These are phyloP conservation scores for Trisateles emortualis DNA, from an alignment of 2,888 invertebrate species.

Conservation along the genomic window DNA sequence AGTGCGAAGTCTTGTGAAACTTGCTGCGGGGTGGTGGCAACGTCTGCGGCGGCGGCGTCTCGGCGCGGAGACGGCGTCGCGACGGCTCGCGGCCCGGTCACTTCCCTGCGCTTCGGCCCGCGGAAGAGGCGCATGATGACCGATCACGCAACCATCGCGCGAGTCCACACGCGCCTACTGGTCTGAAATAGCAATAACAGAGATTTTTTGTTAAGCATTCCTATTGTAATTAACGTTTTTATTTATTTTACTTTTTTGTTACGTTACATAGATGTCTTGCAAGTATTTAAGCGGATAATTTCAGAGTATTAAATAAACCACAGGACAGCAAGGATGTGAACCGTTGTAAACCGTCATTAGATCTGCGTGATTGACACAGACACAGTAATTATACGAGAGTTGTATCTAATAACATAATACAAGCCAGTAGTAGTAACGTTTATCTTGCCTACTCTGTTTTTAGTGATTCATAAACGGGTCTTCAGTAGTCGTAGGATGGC, in stretches of 20 bases:
- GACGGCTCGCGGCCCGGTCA: conserved; percentile 84
- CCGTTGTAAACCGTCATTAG: conserved; percentile 62
- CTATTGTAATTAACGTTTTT: no score
- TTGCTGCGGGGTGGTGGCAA: conserved; percentile 85
- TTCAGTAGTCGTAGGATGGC: conserved; percentile 51
- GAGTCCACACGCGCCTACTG: conserved; percentile 66
- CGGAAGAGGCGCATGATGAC: conserved; percentile 89
- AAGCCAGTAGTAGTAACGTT: conserved; percentile 31
- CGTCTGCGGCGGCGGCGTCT: conserved; percentile 72
- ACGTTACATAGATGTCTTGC: neutral
- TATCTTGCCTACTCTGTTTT: conserved; percentile 33
- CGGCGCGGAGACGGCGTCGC: conserved; percentile 78
- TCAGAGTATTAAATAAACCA: conserved; percentile 16
- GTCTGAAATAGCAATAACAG: conserved; percentile 47
- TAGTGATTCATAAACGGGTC: conserved; percentile 59
- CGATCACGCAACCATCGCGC: conserved; percentile 82
- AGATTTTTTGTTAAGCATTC: neutral
- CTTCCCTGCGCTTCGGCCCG: conserved; percentile 89
- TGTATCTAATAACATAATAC: conserved; percentile 47
- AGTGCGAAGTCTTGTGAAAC: conserved; percentile 89
- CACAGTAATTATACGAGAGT: conserved; percentile 55
- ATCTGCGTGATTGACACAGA: conserved; percentile 64
- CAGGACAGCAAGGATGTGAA: conserved; percentile 36
- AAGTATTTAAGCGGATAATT: conserved; percentile 1
- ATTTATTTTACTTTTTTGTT: no score